A percentile compares a stretch with the other conserved stretches of the same genome.
Conservation (phyloP, 1,140 invertebrate species). For the Lepidurus packardi region DNA sequence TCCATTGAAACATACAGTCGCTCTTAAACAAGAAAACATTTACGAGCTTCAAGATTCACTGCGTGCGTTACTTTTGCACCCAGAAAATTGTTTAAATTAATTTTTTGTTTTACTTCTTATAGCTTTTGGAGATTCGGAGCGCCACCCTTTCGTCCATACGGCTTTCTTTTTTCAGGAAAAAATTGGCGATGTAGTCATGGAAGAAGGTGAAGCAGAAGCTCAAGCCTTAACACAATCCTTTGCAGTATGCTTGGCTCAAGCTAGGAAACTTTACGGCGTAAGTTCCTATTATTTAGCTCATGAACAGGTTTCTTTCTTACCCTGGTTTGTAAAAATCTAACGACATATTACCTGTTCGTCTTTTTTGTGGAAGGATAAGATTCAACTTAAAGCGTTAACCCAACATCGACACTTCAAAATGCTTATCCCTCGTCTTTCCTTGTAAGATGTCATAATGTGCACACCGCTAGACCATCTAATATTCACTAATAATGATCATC, state of each 20-base stretch:
- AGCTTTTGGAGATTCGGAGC: constrained; percentile 5
- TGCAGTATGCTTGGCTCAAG: constrained; percentile 60
- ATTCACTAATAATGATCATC: too few relatives aligned
- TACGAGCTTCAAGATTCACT: constrained; percentile 57
- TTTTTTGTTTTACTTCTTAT: constrained; percentile 25
- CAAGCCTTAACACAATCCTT: constrained; percentile 61
- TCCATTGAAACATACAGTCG: constrained; percentile 63
- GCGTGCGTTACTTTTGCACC: constrained; percentile 56
- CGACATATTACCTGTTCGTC: too few relatives aligned
- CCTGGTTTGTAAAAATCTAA: too few relatives aligned
- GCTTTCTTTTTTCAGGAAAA: constrained; percentile 61
- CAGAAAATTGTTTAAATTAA: constrained; percentile 19
- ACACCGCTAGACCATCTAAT: too few relatives aligned
- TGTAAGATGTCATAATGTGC: too few relatives aligned
- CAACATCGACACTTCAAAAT: too few relatives aligned
- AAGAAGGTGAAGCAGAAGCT: neutral
- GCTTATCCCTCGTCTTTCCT: too few relatives aligned
- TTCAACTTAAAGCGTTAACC: too few relatives aligned
- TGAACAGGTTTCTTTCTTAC: too few relatives aligned
- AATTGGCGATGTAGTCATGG: constrained; percentile 40
- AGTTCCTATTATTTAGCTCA: constrained; percentile 39
- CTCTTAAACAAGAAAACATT: constrained; percentile 57
- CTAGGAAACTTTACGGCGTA: constrained; percentile 63
- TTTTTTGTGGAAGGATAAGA: neutral
- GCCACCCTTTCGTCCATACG: constrained; percentile 55